phyloP scores from a whole-genome alignment of 2,113 vertebrate species.

The Calyptomena viridis region DNA sequence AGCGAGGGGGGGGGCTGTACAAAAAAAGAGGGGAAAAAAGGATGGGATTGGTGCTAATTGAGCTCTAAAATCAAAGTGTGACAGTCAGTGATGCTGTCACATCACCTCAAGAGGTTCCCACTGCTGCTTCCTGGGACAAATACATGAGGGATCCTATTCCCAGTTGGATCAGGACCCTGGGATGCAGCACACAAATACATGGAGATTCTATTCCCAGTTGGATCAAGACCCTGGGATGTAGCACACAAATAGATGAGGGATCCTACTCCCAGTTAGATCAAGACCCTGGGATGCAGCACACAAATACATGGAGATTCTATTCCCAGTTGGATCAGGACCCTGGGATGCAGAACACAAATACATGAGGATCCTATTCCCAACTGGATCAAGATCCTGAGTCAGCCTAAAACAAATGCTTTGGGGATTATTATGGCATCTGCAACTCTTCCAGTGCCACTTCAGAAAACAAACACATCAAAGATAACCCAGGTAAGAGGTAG shows the following conservation, averaged over 20 bases:
- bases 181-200: accelerated
- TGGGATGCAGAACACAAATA: accelerated
- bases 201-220: accelerated
- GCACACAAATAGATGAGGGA: not conserved
- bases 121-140: not conserved
- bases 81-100: not conserved
- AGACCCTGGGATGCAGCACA: accelerated
- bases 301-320: not conserved
- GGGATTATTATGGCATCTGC: not conserved
- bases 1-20: not conserved
- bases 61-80: not conserved
- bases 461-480: not conserved
- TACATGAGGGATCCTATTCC: not conserved
- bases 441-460: not conserved
- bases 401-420: not conserved
- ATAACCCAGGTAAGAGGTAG: not conserved
- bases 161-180: not conserved
- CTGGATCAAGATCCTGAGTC: not conserved
- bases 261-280: accelerated
- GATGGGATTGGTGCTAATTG: not conserved
- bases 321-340: not conserved
- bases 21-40: not conserved
- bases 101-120: not conserved
- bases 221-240: accelerated
- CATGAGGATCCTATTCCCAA: too few relatives aligned